Conservation (phyloP, 2,888 invertebrate species). For the Odontomyia ornata region DNA sequence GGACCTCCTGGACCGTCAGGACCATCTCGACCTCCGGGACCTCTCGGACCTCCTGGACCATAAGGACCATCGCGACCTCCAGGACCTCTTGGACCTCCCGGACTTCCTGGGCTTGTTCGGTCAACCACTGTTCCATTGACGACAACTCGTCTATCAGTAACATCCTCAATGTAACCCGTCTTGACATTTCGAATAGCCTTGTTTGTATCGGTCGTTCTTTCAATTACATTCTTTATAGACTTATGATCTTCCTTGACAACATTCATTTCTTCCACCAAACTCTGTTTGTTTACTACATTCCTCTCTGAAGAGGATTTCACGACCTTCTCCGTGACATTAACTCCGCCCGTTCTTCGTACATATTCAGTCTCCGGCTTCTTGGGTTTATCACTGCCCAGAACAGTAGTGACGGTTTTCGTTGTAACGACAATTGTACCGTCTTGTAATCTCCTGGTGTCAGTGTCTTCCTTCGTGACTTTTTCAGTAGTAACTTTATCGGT, state of each 20-base stretch:
- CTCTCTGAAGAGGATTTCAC: slow-evolving; percentile 59
- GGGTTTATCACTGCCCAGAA: slow-evolving; percentile 58
- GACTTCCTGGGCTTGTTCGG: neutral
- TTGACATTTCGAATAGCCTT: slow-evolving; percentile 28
- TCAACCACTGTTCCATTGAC: neutral
- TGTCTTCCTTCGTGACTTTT: slow-evolving; percentile 54
- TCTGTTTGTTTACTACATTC: slow-evolving; percentile 57
- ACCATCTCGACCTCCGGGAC: neutral
- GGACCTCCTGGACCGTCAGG: neutral
- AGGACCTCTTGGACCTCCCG: neutral
- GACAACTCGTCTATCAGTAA: slow-evolving; percentile 7
- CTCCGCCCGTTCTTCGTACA: slow-evolving; percentile 58
- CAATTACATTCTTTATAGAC: slow-evolving; percentile 45
- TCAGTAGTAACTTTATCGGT: slow-evolving; percentile 60
- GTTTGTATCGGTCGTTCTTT: slow-evolving; percentile 35
- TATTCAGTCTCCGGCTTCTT: slow-evolving; percentile 62
- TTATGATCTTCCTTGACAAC: slow-evolving; percentile 52
- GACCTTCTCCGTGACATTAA: slow-evolving; percentile 61
- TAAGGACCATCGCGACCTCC: neutral
- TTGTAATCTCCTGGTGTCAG: slow-evolving; percentile 63
- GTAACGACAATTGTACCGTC: slow-evolving; percentile 68
- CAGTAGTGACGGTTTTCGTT: slow-evolving; percentile 65
- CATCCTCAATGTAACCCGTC: slow-evolving; percentile 25
- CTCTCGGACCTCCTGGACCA: neutral
- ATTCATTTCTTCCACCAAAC: slow-evolving; percentile 45